Evolutionary conservation across 2,888 invertebrate species (phyloP).

Genomic region (Amblyteles armatorius): DNA sequence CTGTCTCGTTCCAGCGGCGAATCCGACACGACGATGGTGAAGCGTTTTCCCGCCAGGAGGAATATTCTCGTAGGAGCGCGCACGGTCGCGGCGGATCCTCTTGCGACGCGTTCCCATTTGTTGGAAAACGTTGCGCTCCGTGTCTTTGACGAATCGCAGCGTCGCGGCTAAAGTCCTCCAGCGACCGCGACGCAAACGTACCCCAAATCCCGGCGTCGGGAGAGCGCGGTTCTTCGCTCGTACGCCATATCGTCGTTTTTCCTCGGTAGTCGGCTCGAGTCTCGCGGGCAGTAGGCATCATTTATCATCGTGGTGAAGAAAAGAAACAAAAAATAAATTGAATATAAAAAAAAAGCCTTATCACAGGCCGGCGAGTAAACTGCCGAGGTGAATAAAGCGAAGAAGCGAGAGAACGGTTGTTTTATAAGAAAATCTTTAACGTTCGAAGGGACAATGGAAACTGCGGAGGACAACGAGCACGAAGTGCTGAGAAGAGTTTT

Average conservation of each 20-base stretch:
- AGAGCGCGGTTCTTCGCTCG: background rate
- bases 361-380: conserved; percentile 35
- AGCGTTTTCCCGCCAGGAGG: conserved; percentile 43
- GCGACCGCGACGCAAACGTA: background rate
- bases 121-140: too few relatives aligned
- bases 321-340: background rate
- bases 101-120: too few relatives aligned
- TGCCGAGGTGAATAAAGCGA: conserved; percentile 16
- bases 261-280: conserved; percentile 23
- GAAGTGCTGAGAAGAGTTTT: conserved; percentile 84
- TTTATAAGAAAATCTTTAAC: conserved; percentile 14
- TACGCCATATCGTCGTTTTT: conserved; percentile 24
- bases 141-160: too few relatives aligned
- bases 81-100: background rate
- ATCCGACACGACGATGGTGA: conserved; percentile 14
- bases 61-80: background rate
- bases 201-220: background rate
- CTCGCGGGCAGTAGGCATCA: conserved; percentile 6
- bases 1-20: conserved; percentile 19
- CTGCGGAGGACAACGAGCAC: conserved; percentile 83
- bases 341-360: background rate
- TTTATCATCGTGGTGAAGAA: background rate
- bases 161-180: background rate
- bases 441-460: conserved; percentile 72
- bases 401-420: background rate